Evolutionary conservation across 2,888 invertebrate genomes (phyloP).

Genomic region (Drosophila neonasuta): DNA sequence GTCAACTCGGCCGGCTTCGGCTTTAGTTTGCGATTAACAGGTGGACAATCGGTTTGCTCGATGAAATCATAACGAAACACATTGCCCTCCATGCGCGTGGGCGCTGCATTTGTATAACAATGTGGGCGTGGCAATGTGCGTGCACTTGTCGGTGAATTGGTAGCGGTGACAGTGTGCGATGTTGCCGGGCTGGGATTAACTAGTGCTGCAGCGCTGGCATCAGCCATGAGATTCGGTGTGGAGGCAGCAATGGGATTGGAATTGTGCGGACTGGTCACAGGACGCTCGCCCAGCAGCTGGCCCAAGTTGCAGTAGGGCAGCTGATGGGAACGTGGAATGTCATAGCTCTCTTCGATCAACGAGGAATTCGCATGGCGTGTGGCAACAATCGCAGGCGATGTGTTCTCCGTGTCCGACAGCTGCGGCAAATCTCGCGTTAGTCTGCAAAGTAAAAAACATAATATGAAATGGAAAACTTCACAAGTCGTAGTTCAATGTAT

Average conservation of each 20-base stretch:
- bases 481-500: background rate
- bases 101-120: conserved; percentile 84
- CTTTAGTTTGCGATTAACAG: conserved; percentile 91
- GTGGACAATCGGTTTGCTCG: conserved; percentile 84
- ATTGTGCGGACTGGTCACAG: conserved; percentile 73
- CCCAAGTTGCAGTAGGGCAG: conserved; percentile 82
- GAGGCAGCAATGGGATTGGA: conserved; percentile 80
- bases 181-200: conserved; percentile 21
- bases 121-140: conserved; percentile 80
- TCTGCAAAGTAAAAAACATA: conserved; percentile 54
- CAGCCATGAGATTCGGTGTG: conserved; percentile 80
- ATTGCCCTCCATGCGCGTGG: conserved; percentile 82
- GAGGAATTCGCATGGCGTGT: conserved; percentile 79
- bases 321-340: conserved; percentile 88
- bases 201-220: conserved; percentile 38
- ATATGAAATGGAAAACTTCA: background rate
- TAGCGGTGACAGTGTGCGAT: conserved; percentile 10
- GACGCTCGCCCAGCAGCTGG: conserved; percentile 75
- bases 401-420: conserved; percentile 82
- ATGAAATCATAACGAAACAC: conserved; percentile 84
- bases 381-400: conserved; percentile 82
- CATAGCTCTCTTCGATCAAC: conserved; percentile 85
- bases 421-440: conserved; percentile 79
- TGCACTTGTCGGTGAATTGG: conserved; percentile 60
- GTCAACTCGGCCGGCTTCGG: conserved; percentile 82